A percentile compares a stretch with the other conserved stretches of the same genome.
Evolutionary conservation across 2,888 invertebrate genomes (phyloP).

Genomic region (Polymixis flavicincta): DNA sequence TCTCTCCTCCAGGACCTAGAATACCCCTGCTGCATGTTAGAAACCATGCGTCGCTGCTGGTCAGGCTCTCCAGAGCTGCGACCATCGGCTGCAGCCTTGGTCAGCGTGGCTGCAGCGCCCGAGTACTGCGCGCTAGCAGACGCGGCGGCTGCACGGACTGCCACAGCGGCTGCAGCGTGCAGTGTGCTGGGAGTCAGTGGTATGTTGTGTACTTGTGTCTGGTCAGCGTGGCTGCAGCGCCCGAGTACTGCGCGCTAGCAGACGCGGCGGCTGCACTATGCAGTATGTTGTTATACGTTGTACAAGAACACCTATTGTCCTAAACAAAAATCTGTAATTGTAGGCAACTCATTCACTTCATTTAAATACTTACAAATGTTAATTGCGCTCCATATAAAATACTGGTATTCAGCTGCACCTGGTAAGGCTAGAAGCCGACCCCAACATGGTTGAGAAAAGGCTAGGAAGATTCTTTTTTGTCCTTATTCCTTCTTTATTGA

Average conservation of each 20-base stretch:
- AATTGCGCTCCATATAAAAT: background rate
- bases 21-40: slow-evolving; percentile 97
- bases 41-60: slow-evolving; percentile 99
- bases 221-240: no score
- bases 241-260: no score
- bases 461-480: background rate
- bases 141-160: slow-evolving; percentile 73
- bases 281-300: background rate
- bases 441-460: background rate
- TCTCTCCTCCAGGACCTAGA: slow-evolving; percentile 91
- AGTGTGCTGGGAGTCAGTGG: slow-evolving; percentile 43
- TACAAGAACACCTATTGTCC: no score
- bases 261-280: slow-evolving; percentile 68
- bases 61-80: slow-evolving; percentile 95
- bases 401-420: background rate
- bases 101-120: slow-evolving; percentile 97
- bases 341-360: no score
- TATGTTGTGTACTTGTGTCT: no score
- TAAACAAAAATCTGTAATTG: no score
- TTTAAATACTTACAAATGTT: no score
- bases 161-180: slow-evolving; percentile 65
- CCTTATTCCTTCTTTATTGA: no score
- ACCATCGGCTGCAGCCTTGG: slow-evolving; percentile 98
- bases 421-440: background rate
- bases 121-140: slow-evolving; percentile 93